These are phyloP conservation scores for Botrylloides violaceus DNA, from an alignment of 23 tunicate genomes.

Conservation along the genomic window DNA sequence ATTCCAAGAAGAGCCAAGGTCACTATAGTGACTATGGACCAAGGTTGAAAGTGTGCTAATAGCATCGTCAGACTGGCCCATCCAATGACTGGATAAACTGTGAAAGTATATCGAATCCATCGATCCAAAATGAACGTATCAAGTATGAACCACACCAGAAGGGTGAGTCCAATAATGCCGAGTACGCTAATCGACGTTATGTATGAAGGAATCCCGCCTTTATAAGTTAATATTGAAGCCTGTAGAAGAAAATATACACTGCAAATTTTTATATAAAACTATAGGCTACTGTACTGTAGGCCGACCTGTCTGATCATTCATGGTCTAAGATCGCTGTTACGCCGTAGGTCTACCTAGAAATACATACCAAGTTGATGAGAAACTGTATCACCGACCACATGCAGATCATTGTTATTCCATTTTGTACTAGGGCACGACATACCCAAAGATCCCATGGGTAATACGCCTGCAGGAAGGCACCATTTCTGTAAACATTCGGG, in stretches of 20 bases:
- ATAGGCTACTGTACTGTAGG: too few species aligned
- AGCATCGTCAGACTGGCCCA: constrained; percentile 42
- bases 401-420: constrained; percentile 42
- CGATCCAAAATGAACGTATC: constrained; percentile 48
- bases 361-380: constrained; percentile 48
- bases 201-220: constrained; percentile 26
- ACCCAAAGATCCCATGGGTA: constrained; percentile 86
- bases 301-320: too few species aligned
- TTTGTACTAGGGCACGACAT: constrained; percentile 55
- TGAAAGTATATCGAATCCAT: constrained; percentile 66
- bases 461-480: constrained; percentile 50
- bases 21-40: constrained; percentile 53
- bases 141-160: constrained; percentile 40
- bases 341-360: too few species aligned
- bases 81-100: constrained; percentile 34
- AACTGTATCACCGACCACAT: constrained; percentile 42
- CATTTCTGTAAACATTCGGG: constrained; percentile 39
- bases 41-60: constrained; percentile 32
- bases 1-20: constrained; percentile 24
- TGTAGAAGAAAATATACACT: constrained; percentile 19
- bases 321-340: too few species aligned
- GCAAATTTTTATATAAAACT: not conserved
- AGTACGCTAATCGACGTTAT: constrained; percentile 25
- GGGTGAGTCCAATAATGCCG: constrained; percentile 26
- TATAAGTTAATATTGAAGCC: constrained; percentile 32